Percentiles rank a stretch among this genome's conserved stretches.
Evolutionary conservation across 2,113 vertebrate genomes (phyloP).

Genomic region (Heloderma charlesbogerti): DNA sequence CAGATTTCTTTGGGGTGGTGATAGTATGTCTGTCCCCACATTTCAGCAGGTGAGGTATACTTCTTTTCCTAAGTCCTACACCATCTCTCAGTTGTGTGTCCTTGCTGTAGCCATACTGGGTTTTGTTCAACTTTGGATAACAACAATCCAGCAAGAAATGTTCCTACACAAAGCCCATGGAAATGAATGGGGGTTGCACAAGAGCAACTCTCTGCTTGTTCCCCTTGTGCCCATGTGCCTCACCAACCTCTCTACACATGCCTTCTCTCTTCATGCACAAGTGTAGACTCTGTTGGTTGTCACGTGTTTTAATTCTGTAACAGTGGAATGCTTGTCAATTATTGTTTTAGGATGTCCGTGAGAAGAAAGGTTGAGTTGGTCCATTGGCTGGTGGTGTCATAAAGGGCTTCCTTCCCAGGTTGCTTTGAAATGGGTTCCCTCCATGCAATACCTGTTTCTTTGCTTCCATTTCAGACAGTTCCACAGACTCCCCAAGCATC

Average conservation of each 20-base stretch:
- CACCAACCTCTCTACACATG: background rate
- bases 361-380: background rate
- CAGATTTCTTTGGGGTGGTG: background rate
- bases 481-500: background rate
- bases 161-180: background rate
- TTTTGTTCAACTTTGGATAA: background rate
- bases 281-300: background rate
- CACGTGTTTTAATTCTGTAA: background rate
- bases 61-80: background rate
- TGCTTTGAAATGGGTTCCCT: background rate
- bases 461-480: background rate
- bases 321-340: background rate
- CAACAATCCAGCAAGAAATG: background rate
- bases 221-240: too few relatives aligned
- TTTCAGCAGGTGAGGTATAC: too few relatives aligned
- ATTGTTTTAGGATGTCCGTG: background rate
- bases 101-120: background rate
- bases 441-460: background rate
- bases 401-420: background rate
- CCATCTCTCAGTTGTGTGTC: background rate
- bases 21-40: background rate
- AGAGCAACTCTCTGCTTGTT: background rate
- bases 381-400: background rate
- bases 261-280: background rate
- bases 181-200: background rate